Evolutionary conservation across 2,113 vertebrate species (phyloP).

Genomic region (Bucco capensis): DNA sequence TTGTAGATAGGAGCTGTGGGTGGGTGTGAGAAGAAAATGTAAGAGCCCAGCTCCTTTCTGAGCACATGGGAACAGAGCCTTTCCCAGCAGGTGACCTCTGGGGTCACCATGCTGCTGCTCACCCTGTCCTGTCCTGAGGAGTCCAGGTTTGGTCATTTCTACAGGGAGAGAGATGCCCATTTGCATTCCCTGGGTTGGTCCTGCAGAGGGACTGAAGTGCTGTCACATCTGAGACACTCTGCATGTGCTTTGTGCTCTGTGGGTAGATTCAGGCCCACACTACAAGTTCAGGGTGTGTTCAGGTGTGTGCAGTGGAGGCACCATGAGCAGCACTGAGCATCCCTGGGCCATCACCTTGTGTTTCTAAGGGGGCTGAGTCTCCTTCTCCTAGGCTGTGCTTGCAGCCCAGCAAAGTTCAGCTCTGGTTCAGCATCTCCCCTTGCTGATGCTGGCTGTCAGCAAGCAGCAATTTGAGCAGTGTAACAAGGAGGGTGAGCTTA

Average conservation of each 20-base stretch:
- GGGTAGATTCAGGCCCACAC: not conserved
- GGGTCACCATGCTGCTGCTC: accelerated
- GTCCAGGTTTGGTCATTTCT: not conserved
- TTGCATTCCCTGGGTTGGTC: not conserved
- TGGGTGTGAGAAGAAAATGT: not conserved
- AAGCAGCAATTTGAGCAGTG: not conserved
- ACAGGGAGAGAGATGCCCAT: accelerated
- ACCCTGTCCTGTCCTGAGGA: not conserved
- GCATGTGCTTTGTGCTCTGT: accelerated
- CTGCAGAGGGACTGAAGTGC: not conserved
- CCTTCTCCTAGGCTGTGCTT: not conserved
- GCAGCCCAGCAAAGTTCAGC: not conserved
- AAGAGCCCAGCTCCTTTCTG: not conserved
- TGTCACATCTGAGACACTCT: accelerated
- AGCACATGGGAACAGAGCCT: not conserved
- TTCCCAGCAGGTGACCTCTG: not conserved
- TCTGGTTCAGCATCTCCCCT: not conserved
- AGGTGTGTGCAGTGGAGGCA: not conserved
- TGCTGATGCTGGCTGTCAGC: not conserved
- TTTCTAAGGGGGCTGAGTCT: not conserved
- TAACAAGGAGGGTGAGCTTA: not conserved
- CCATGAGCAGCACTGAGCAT: not conserved
- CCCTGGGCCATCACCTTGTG: not conserved
- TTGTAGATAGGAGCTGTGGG: not conserved
- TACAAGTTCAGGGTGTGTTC: not conserved